phyloP scores from a whole-genome alignment of 37 sponge, comb jelly and placozoan genomes.

The Crambe crambe region DNA sequence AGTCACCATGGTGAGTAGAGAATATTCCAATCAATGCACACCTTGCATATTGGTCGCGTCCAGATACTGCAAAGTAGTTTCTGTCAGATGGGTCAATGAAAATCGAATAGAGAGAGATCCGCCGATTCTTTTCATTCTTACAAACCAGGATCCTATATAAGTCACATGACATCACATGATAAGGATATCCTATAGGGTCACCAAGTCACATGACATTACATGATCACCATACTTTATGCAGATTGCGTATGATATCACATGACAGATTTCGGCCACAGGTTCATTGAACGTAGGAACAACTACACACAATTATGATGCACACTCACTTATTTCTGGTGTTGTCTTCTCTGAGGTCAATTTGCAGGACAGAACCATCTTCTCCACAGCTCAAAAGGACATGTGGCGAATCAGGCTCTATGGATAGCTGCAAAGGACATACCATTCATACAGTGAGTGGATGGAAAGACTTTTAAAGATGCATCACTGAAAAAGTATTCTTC shows the following conservation, averaged over 20 bases:
- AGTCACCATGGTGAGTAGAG: background rate
- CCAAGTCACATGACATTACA: constrained; percentile 7
- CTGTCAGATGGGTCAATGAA: constrained; percentile 78
- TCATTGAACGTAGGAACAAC: background rate
- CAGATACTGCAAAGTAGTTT: constrained; percentile 82
- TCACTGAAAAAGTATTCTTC: no score
- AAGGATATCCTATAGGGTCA: no score
- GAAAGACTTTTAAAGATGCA: background rate
- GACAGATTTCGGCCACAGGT: no score
- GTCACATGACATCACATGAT: constrained; percentile 14
- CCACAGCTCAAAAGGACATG: constrained; percentile 89
- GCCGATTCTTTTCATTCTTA: constrained; percentile 37
- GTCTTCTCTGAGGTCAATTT: constrained; percentile 82
- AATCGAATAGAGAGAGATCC: constrained; percentile 85
- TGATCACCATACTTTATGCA: background rate
- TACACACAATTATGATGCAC: background rate
- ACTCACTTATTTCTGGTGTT: constrained; percentile 21
- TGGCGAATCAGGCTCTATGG: constrained; percentile 71
- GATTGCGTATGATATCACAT: background rate
- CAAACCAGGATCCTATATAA: constrained; percentile 55
- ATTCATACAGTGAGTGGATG: background rate
- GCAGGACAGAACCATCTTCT: constrained; percentile 82
- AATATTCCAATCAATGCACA: no score
- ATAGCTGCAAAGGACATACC: constrained; percentile 36
- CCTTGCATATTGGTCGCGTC: constrained; percentile 88